Conservation (phyloP, 2,797 vertebrate genomes). For the Onychomys arenicola region DNA sequence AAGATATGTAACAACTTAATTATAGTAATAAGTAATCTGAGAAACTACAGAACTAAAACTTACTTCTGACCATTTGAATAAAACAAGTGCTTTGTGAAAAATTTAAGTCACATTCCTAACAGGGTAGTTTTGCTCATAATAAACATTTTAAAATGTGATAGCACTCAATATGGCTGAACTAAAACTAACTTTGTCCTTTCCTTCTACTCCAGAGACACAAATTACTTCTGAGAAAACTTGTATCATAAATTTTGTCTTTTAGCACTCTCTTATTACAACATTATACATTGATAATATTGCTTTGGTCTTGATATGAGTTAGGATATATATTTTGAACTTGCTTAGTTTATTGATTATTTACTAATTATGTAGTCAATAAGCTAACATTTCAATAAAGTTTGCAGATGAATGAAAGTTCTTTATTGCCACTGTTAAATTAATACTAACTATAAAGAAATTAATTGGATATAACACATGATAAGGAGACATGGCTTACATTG, state of each 20-base stretch:
- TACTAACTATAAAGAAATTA: not conserved
- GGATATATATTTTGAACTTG: not conserved
- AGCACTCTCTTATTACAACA: not conserved
- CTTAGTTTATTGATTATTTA: slow-evolving; percentile 17
- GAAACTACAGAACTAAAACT: slow-evolving; percentile 7
- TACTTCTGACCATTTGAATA: slow-evolving; percentile 44
- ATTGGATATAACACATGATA: not conserved
- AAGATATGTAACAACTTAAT: not conserved
- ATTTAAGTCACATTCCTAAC: not conserved
- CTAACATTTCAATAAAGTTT: slow-evolving; percentile 18
- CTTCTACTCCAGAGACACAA: not conserved
- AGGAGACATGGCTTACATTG: not conserved
- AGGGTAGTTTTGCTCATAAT: not conserved
- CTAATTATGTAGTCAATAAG: not conserved
- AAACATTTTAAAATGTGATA: not conserved
- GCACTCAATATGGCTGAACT: not conserved
- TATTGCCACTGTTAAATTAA: slow-evolving; percentile 9
- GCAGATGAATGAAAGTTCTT: not conserved
- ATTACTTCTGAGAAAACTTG: not conserved
- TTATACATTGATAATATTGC: not conserved
- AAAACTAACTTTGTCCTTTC: not conserved
- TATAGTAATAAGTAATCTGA: slow-evolving; percentile 30
- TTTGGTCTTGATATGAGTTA: not conserved
- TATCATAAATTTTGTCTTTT: not conserved
- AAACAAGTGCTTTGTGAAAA: slow-evolving; percentile 8